phyloP scores from a whole-genome alignment of 2,888 invertebrate species.

The Phoenoteleia sp. region DNA sequence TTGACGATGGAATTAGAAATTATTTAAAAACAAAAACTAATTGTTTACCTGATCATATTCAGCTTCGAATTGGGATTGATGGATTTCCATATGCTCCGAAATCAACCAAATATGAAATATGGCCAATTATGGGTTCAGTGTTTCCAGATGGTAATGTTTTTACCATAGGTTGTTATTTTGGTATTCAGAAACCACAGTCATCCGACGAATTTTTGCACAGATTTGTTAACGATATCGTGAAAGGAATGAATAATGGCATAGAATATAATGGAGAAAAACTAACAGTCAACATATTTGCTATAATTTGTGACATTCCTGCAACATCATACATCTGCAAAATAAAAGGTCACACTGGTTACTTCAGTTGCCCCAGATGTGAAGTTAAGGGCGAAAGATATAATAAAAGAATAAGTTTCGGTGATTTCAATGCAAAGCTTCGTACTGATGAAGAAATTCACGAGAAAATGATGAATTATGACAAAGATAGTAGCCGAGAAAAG shows the following conservation, averaged over 20 bases:
- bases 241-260: neutral
- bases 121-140: conserved; percentile 30
- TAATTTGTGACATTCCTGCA: neutral
- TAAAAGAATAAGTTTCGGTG: no score
- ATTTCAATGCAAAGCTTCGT: no score
- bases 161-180: conserved; percentile 30
- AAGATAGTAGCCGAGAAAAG: no score
- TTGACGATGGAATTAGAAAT: neutral
- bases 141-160: conserved; percentile 3
- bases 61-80: conserved; percentile 15
- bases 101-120: conserved; percentile 22
- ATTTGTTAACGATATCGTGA: neutral
- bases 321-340: neutral
- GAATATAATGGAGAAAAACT: neutral
- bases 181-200: conserved; percentile 28
- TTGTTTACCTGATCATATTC: neutral
- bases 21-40: neutral
- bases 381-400: no score
- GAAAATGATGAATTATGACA: no score
- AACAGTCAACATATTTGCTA: neutral
- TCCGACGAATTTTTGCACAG: neutral
- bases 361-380: no score
- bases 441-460: no score
- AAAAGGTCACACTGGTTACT: neutral
- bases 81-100: conserved; percentile 22